Evolutionary conservation across 2,797 vertebrate species (phyloP), one percentile per base, ranked within the genome.

Genomic region (Setipinna tenuifilis): DNA sequence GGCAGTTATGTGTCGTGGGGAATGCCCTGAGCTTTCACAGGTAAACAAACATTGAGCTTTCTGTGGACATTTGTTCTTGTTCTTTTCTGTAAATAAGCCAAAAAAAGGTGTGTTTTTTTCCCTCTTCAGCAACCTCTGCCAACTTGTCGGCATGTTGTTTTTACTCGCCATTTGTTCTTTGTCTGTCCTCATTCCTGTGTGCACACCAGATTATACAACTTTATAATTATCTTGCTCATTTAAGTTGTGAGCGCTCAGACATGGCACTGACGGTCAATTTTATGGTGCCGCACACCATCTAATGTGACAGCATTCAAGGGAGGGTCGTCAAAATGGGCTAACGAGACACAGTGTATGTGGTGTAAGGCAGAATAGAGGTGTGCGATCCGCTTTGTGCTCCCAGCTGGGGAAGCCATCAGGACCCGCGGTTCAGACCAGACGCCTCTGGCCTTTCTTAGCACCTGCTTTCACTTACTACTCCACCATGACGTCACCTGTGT

Each of bases 401-500:
- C 68, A 75, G 68, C 83, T 83, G 85, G 28, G 19, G 82, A 85
- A 84, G 83, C 61, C 82, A 84, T 82, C 62, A 28, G 50, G 19
- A 44, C 78, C 35, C 0, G 68, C 14, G 82, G 83, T 54, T 59
- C 25, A 35, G 23, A 41, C 10, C 50, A 28, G 50, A 0, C 50
- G 50, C 50, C 17, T 2, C 46, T 7, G 83, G 71, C 82, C 80
- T 83, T 85, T 86, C 86, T 65, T 44, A 75, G 68, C 61, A 86
- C 85, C 86, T 85, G 86, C 83, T 85, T 86, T 78, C 83, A 86
- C 83, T 89, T 86, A 87, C 48, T 19, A 78, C 35, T 75, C 54
- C 28, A 59, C 11, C 59, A 71, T 85, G 83, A 87, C 50, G 78
- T 86, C 85, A 86, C 68, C 61, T n/a, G 35, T 71, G 23, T 82